These are phyloP conservation scores for Scaeva pyrastri DNA, from an alignment of 2,888 invertebrate genomes.

Conservation along the genomic window DNA sequence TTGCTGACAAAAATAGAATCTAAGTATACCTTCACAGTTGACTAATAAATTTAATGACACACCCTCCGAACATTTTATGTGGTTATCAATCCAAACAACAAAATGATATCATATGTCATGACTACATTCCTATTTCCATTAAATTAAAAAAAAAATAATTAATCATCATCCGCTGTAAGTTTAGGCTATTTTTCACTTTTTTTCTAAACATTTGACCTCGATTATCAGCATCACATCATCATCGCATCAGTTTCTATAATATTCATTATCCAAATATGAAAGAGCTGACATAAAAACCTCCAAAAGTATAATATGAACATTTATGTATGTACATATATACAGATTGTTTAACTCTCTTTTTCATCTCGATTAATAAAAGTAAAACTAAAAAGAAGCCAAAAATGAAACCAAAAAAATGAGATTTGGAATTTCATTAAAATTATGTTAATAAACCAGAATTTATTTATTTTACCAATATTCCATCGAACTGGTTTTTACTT, in stretches of 20 bases:
- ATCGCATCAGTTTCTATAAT: neutral
- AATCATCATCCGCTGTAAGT: neutral
- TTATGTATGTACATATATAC: too few relatives aligned
- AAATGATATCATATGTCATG: constrained; percentile 17
- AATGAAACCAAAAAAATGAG: neutral
- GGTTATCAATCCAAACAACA: neutral
- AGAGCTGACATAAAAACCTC: constrained; percentile 63
- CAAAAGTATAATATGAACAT: neutral
- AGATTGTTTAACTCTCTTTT: constrained; percentile 27
- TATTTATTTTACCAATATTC: constrained; percentile 40
- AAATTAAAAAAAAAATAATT: constrained; percentile 8
- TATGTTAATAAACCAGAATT: constrained; percentile 66
- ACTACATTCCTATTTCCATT: neutral
- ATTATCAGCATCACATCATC: neutral
- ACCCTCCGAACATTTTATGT: neutral
- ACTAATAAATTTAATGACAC: constrained; percentile 21
- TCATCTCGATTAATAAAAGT: constrained; percentile 14
- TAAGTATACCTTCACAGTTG: neutral
- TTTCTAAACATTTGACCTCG: constrained; percentile 17
- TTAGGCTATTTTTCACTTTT: neutral
- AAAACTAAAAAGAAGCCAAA: neutral
- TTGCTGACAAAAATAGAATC: neutral
- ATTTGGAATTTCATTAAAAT: constrained; percentile 12
- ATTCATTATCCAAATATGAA: constrained; percentile 27
- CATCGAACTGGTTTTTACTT: constrained; percentile 30